Percentiles rank a stretch among this genome's conserved stretches.
These are phyloP conservation scores for Drosophila eohydei DNA, from an alignment of 2,888 invertebrate genomes.

Conservation along the genomic window DNA sequence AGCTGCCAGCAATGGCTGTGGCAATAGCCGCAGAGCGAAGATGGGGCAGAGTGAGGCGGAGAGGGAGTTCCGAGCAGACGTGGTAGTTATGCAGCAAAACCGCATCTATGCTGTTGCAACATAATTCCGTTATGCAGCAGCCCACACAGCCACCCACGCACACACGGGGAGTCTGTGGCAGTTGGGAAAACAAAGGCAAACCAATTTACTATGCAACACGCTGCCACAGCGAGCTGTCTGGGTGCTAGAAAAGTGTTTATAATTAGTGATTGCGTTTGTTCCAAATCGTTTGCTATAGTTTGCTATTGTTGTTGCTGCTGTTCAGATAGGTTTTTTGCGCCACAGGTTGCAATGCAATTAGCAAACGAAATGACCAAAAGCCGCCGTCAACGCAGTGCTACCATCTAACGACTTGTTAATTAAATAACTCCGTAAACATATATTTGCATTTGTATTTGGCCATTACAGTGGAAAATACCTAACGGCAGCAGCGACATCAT, in stretches of 20 bases:
- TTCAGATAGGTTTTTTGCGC: constrained; percentile 38
- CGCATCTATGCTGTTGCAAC: constrained; percentile 43
- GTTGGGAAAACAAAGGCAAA: constrained; percentile 39
- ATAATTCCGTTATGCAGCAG: constrained; percentile 51
- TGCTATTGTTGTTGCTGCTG: background rate
- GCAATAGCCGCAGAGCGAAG: constrained; percentile 8
- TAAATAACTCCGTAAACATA: constrained; percentile 63
- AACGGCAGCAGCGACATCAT: background rate
- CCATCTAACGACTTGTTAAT: constrained; percentile 65
- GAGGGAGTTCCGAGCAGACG: background rate
- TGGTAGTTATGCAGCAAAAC: constrained; percentile 14
- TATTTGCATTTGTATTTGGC: constrained; percentile 15
- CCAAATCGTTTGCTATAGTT: constrained; percentile 29
- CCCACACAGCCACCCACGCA: background rate
- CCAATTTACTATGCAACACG: constrained; percentile 40
- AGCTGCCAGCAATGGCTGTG: constrained; percentile 46
- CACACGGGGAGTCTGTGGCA: background rate
- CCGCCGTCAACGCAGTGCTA: constrained; percentile 25
- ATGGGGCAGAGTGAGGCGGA: background rate
- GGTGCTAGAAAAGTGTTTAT: background rate
- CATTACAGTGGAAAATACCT: constrained; percentile 5
- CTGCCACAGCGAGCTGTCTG: background rate
- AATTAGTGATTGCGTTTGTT: constrained; percentile 29
- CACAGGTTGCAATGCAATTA: constrained; percentile 76
- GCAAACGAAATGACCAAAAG: constrained; percentile 51